Percentiles rank a stretch among this genome's conserved stretches.
These are phyloP conservation scores for Artibeus lituratus DNA, from an alignment of 2,797 vertebrate species.

Conservation along the genomic window DNA sequence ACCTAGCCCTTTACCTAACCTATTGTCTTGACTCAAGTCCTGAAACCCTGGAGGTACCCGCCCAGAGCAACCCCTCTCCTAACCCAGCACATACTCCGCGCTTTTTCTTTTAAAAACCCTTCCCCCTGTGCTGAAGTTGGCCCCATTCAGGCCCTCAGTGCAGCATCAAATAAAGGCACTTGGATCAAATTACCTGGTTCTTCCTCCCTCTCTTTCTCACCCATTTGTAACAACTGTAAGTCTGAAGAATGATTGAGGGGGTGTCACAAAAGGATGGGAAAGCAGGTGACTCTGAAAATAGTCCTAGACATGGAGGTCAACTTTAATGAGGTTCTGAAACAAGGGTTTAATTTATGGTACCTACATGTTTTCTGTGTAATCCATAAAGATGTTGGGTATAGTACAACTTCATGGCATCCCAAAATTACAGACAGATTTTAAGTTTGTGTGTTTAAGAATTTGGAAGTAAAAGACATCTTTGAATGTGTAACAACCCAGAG, in stretches of 20 bases:
- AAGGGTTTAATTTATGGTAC: not conserved
- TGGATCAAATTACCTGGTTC: no score
- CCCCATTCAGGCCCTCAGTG: no score
- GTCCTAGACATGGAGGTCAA: not conserved
- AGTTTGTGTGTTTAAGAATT: constrained; percentile 54
- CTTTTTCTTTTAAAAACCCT: no score
- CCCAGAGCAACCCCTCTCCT: no score
- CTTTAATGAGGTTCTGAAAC: not conserved
- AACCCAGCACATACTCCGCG: no score
- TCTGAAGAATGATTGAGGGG: not conserved
- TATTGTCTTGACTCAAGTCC: no score
- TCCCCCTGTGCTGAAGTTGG: no score
- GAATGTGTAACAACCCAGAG: constrained; percentile 48
- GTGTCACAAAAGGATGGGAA: not conserved
- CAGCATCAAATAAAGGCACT: no score
- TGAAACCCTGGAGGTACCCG: no score
- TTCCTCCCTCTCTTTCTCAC: no score
- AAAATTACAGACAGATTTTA: constrained; percentile 54
- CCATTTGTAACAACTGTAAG: not conserved
- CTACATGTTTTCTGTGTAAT: not conserved
- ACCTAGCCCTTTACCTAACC: no score
- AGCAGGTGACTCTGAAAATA: not conserved
- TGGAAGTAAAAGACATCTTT: constrained; percentile 59
- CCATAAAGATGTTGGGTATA: not conserved
- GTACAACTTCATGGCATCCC: not conserved